These are phyloP conservation scores for Drosophila lutescens DNA, from an alignment of 2,888 invertebrate species.

Conservation along the genomic window DNA sequence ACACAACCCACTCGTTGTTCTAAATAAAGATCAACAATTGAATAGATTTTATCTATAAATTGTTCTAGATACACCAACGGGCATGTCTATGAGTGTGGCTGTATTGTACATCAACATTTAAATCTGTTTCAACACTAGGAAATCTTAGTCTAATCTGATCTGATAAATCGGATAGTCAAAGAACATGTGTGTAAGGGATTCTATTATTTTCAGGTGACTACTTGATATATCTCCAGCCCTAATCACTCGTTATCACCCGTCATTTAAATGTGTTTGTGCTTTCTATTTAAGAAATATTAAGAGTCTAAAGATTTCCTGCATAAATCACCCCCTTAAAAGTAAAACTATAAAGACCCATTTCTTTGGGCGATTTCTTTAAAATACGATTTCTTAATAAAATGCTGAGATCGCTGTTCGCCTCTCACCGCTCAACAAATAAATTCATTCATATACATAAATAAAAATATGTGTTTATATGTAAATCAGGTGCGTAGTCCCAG, in stretches of 20 bases:
- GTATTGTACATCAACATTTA: constrained; percentile 1
- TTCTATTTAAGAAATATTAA: background rate
- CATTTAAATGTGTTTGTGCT: constrained; percentile 3
- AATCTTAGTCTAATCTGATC: no score
- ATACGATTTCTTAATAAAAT: constrained; percentile 30
- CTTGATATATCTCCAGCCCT: background rate
- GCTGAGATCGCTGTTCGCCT: constrained; percentile 23
- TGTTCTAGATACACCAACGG: constrained; percentile 30
- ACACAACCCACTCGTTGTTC: constrained; percentile 38
- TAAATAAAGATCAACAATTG: constrained; percentile 45
- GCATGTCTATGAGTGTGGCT: background rate
- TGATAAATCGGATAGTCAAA: constrained; percentile 6
- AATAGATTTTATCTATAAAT: constrained; percentile 35
- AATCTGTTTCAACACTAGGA: constrained; percentile 7
- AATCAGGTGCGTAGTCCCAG: constrained; percentile 14
- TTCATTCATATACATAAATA: constrained; percentile 35
- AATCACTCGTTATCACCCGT: constrained; percentile 3
- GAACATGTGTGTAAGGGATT: background rate
- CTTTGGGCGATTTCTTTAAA: constrained; percentile 5
- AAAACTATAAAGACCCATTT: constrained; percentile 8
- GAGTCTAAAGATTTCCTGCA: background rate
- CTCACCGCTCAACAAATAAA: constrained; percentile 33
- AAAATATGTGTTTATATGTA: constrained; percentile 20
- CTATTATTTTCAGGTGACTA: background rate
- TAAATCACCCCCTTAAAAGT: constrained; percentile 20